phyloP scores from a whole-genome alignment of 2,113 vertebrate genomes.

The Malurus cyaneus region DNA sequence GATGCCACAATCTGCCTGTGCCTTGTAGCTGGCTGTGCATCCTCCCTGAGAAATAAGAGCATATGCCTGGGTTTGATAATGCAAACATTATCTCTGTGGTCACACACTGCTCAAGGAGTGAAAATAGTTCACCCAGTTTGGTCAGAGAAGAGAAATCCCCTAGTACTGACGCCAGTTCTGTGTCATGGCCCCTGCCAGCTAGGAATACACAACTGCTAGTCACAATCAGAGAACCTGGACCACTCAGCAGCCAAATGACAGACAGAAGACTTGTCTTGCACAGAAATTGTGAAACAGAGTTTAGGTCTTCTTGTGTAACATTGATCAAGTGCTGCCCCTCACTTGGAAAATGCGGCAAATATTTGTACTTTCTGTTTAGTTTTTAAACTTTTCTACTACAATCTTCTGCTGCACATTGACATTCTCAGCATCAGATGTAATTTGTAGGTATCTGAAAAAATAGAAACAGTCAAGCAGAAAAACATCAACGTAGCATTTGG shows the following conservation, averaged over 20 bases:
- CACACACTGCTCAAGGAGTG: background rate
- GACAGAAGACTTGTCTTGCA: background rate
- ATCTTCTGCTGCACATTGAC: background rate
- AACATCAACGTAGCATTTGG: background rate
- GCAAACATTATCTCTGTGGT: fast-evolving
- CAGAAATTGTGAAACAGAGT: background rate
- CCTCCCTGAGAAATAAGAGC: background rate
- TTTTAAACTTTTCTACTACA: background rate
- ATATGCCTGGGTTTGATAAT: background rate
- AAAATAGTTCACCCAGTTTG: background rate
- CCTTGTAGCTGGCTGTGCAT: background rate
- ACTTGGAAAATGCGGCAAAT: background rate
- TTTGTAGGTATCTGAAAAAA: background rate
- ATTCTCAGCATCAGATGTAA: background rate
- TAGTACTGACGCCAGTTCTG: background rate
- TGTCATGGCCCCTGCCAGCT: background rate
- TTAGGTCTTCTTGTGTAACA: background rate
- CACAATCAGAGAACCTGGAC: background rate
- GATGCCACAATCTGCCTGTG: background rate
- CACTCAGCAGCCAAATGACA: background rate
- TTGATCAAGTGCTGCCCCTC: background rate
- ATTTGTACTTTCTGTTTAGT: background rate
- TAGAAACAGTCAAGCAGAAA: background rate
- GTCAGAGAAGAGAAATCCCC: background rate
- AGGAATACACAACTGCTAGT: background rate